Conservation (phyloP, 2,888 invertebrate genomes). For the Phyllotreta cruciferae region DNA sequence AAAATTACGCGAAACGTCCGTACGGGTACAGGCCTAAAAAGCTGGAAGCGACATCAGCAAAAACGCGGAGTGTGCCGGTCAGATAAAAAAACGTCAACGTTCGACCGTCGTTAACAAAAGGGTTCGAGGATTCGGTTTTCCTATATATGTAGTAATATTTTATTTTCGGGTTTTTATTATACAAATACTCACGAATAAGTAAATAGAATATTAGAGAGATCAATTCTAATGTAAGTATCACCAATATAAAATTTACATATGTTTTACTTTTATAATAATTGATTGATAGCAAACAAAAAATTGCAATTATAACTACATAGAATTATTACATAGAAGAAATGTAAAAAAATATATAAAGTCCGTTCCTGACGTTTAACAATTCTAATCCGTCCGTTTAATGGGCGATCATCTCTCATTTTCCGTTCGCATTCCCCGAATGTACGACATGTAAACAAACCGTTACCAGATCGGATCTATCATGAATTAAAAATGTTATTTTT, state of each 20-base stretch:
- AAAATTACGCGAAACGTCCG: slow-evolving; percentile 1
- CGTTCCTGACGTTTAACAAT: too few relatives aligned
- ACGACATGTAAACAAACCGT: slow-evolving; percentile 23
- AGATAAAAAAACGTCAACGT: slow-evolving; percentile 14
- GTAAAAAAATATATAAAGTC: too few relatives aligned
- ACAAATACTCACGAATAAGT: too few relatives aligned
- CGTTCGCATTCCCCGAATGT: slow-evolving; percentile 11
- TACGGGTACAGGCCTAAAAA: neutral
- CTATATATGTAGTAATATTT: neutral
- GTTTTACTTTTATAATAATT: too few relatives aligned
- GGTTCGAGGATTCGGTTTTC: slow-evolving; percentile 1
- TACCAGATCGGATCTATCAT: slow-evolving; percentile 17
- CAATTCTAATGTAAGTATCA: too few relatives aligned
- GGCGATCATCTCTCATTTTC: slow-evolving; percentile 16
- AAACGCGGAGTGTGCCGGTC: slow-evolving; percentile 8
- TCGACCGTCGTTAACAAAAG: slow-evolving; percentile 3
- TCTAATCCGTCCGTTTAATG: slow-evolving; percentile 14
- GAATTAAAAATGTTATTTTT: slow-evolving; percentile 30
- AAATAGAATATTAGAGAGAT: too few relatives aligned
- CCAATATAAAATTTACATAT: too few relatives aligned
- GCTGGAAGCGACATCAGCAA: slow-evolving; percentile 7
- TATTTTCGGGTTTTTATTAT: too few relatives aligned
- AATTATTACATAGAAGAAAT: too few relatives aligned
- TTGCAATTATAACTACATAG: too few relatives aligned
- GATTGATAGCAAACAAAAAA: too few relatives aligned